phyloP scores from a whole-genome alignment of 2,113 vertebrate species.

The Thunnus thynnus region DNA sequence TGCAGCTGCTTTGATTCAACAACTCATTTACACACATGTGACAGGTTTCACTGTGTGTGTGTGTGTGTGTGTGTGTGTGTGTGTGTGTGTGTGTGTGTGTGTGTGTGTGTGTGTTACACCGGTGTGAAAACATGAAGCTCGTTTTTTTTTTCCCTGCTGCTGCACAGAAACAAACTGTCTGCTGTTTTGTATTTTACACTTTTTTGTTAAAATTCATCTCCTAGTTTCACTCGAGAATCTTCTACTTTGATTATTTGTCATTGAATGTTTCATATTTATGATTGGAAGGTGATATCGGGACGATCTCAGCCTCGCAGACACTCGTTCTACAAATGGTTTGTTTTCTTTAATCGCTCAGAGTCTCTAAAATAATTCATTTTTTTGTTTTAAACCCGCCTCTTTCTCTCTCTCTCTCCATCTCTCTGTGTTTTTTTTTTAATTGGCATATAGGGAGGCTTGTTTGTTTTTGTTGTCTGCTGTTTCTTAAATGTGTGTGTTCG shows the following conservation, averaged over 20 bases:
- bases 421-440: conserved; percentile 70
- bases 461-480: conserved; percentile 81
- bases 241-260: no score
- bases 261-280: not conserved
- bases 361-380: conserved; percentile 59
- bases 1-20: conserved; percentile 52
- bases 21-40: conserved; percentile 54
- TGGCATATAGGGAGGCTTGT: conserved; percentile 81
- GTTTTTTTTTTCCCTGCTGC: not conserved
- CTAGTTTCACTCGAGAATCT: not conserved
- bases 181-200: conserved; percentile 4
- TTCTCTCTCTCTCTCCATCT: conserved; percentile 8
- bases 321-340: not conserved
- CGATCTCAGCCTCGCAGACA: not conserved
- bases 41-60: conserved; percentile 26
- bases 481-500: conserved; percentile 80
- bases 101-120: conserved; percentile 9
- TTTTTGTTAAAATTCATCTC: not conserved
- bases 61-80: conserved; percentile 32
- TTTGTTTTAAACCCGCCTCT: conserved; percentile 51
- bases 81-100: conserved; percentile 20
- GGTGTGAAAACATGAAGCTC: conserved; percentile 11
- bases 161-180: conserved; percentile 12
- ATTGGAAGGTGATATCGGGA: not conserved
- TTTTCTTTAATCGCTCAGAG: conserved; percentile 22